A percentile compares a stretch with the other conserved stretches of the same genome.
phyloP scores from a whole-genome alignment of 2,888 invertebrate species.

The Strigamia transsilvanica region DNA sequence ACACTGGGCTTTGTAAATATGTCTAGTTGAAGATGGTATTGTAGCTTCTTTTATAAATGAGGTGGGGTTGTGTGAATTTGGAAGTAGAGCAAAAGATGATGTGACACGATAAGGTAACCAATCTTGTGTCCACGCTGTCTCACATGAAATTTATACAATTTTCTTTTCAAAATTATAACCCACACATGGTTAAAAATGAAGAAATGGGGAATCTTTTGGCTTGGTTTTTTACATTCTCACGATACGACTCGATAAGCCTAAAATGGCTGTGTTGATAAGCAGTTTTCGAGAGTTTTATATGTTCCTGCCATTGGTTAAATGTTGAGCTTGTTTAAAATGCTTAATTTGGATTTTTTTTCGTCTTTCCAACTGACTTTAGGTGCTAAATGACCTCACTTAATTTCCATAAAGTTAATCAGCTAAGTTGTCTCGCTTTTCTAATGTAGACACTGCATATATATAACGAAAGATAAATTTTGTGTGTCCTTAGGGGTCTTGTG shows the following conservation, averaged over 20 bases:
- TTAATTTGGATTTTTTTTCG: slow-evolving; percentile 37
- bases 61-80: neutral
- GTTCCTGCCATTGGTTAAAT: slow-evolving; percentile 17
- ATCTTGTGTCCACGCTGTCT: slow-evolving; percentile 10
- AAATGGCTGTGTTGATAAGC: slow-evolving; percentile 31
- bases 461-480: slow-evolving; percentile 49
- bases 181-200: slow-evolving; percentile 15
- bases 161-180: slow-evolving; percentile 18
- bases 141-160: slow-evolving; percentile 10
- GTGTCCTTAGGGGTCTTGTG: slow-evolving; percentile 46
- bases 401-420: slow-evolving; percentile 49
- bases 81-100: slow-evolving; percentile 21
- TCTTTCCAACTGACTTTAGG: slow-evolving; percentile 19
- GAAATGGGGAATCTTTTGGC: slow-evolving; percentile 20
- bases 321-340: slow-evolving; percentile 26
- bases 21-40: slow-evolving; percentile 6
- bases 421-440: slow-evolving; percentile 43
- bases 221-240: neutral
- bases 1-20: slow-evolving; percentile 18
- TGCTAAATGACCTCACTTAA: slow-evolving; percentile 49
- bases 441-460: slow-evolving; percentile 35
- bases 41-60: slow-evolving; percentile 22
- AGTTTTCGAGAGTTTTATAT: neutral
- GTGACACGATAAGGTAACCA: neutral
- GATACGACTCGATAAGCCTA: neutral